Evolutionary conservation across 2,113 vertebrate species (phyloP).

Genomic region (Pipra filicauda): DNA sequence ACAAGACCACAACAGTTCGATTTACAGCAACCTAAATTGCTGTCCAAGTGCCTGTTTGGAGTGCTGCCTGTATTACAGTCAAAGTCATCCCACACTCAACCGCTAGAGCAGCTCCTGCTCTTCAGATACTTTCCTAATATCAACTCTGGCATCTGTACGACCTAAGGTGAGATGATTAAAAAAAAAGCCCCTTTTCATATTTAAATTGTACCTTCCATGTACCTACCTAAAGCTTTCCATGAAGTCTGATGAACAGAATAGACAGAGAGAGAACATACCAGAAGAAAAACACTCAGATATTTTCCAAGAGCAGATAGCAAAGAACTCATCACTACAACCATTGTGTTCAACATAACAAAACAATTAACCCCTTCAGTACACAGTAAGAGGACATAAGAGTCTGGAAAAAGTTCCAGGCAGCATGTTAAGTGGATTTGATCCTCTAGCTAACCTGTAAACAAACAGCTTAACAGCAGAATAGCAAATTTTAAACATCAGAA

Average conservation of each 20-base stretch:
- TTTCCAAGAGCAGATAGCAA: not conserved
- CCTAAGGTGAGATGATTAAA: not conserved
- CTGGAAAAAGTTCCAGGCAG: not conserved
- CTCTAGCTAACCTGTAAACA: not conserved
- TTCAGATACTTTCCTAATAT: not conserved
- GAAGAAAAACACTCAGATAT: not conserved
- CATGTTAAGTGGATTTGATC: not conserved
- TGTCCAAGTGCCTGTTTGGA: not conserved
- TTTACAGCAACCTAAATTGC: not conserved
- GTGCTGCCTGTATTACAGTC: not conserved
- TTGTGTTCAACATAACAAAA: not conserved
- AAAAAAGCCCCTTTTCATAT: not conserved
- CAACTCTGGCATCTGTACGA: not conserved
- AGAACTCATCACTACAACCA: not conserved
- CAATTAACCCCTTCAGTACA: not conserved
- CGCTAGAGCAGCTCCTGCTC: not conserved
- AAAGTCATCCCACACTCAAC: not conserved
- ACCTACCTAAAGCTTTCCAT: not conserved
- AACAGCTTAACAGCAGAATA: not conserved
- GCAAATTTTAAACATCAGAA: not conserved
- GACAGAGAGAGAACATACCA: not conserved
- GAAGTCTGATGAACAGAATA: not conserved
- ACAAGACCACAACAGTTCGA: not conserved
- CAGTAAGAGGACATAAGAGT: not conserved
- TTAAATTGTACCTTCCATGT: not conserved